Conservation (phyloP, 2,888 invertebrate species). For the Eupithecia subfuscata region DNA sequence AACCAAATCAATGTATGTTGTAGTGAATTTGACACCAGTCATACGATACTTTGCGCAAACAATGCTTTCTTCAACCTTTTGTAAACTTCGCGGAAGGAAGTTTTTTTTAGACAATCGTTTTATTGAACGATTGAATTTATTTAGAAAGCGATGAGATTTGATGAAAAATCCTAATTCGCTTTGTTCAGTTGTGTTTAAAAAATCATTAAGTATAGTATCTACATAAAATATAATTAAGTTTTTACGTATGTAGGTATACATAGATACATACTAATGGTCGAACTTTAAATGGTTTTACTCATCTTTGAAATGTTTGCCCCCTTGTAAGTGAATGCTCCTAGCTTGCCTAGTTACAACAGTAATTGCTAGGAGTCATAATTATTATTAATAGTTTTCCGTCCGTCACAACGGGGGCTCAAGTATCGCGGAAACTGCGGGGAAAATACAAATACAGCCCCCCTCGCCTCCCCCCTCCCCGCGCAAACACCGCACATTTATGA, state of each 20-base stretch:
- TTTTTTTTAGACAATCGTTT: slow-evolving; percentile 48
- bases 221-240: not conserved
- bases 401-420: slow-evolving; percentile 66
- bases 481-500: slow-evolving; percentile 70
- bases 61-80: slow-evolving; percentile 45
- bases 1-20: slow-evolving; percentile 51
- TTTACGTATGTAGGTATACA: not conserved
- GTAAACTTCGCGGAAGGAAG: slow-evolving; percentile 73
- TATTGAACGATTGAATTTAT: slow-evolving; percentile 41
- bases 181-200: not conserved
- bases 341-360: slow-evolving; percentile 31
- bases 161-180: not conserved
- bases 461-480: slow-evolving; percentile 44
- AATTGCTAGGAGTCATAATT: slow-evolving; percentile 59
- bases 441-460: slow-evolving; percentile 71
- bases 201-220: too few relatives aligned
- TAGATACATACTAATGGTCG: not conserved
- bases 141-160: slow-evolving; percentile 3
- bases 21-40: slow-evolving; percentile 66
- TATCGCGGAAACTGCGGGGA: slow-evolving; percentile 69
- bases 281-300: not conserved
- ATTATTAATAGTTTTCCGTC: slow-evolving; percentile 75
- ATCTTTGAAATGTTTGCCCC: not conserved
- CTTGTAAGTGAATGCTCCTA: slow-evolving; percentile 21
- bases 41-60: slow-evolving; percentile 69